Conservation (phyloP, 2,113 vertebrate species). For the Anser cygnoides region DNA sequence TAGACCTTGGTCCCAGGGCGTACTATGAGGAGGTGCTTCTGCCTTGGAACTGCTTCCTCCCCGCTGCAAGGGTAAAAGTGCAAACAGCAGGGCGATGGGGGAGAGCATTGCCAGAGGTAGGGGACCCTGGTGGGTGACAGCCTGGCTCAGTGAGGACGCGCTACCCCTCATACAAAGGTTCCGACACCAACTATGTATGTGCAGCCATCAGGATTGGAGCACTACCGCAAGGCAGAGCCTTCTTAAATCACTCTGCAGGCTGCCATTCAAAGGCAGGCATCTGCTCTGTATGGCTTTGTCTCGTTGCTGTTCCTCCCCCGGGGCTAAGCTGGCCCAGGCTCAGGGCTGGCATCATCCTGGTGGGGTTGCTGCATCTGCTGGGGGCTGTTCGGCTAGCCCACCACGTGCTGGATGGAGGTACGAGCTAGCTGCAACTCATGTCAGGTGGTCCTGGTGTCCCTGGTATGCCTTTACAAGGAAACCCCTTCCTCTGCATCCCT, state of each 20-base stretch:
- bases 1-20: not conserved
- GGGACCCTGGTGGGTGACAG: fast-evolving
- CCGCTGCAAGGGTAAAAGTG: not conserved
- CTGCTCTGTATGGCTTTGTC: not conserved
- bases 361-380: not conserved
- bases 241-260: slow-evolving; percentile 3
- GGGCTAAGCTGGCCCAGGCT: not conserved
- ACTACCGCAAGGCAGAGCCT: fast-evolving
- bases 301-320: not conserved
- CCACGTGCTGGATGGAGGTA: not conserved
- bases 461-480: not conserved
- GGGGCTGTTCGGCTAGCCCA: not conserved
- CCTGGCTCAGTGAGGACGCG: not conserved
- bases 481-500: not conserved
- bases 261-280: not conserved
- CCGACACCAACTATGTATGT: fast-evolving
- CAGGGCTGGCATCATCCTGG: fast-evolving
- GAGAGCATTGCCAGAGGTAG: not conserved
- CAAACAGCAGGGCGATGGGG: fast-evolving
- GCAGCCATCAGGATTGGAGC: not conserved
- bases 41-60: not conserved
- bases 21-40: not conserved
- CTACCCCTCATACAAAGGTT: not conserved
- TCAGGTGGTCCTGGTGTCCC: not conserved
- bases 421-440: not conserved